These are phyloP conservation scores for Lasioglossum vierecki DNA, from an alignment of 2,888 invertebrate species.

Conservation along the genomic window DNA sequence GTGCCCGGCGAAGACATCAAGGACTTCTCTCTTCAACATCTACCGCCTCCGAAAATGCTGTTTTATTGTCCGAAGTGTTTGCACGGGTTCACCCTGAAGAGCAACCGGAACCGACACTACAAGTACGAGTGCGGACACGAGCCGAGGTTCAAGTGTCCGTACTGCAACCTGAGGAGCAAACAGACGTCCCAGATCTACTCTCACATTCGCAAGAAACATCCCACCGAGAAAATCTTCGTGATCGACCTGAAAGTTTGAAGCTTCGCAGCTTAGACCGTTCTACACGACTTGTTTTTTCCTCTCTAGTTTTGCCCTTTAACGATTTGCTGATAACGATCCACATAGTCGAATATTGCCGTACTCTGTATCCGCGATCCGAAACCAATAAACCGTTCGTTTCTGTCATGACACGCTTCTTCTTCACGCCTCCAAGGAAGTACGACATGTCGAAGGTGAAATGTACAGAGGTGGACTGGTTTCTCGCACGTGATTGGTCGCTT, in stretches of 20 bases:
- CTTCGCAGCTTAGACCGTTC: background rate
- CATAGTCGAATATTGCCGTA: background rate
- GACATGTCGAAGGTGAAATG: background rate
- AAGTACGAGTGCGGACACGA: conserved; percentile 82
- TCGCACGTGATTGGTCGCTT: background rate
- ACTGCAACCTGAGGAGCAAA: conserved; percentile 81
- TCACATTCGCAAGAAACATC: conserved; percentile 81
- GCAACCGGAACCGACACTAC: conserved; percentile 80
- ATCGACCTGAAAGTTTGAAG: conserved; percentile 73
- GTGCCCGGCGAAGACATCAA: conserved; percentile 20
- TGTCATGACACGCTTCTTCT: background rate
- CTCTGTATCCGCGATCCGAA: conserved; percentile 10
- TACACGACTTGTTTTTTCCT: background rate
- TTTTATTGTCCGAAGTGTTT: conserved; percentile 77
- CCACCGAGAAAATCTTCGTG: conserved; percentile 75
- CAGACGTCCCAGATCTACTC: conserved; percentile 81
- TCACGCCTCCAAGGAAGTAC: background rate
- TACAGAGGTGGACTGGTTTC: background rate
- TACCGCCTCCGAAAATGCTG: conserved; percentile 43
- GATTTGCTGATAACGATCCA: background rate
- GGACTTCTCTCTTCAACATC: background rate
- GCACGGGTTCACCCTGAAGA: conserved; percentile 76
- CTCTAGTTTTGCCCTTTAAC: background rate
- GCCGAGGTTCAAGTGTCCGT: conserved; percentile 83
- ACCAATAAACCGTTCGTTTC: conserved; percentile 49